Evolutionary conservation across 2,797 vertebrate genomes (phyloP), one percentile per base, ranked within the genome.

Genomic region (Salmo trutta): DNA sequence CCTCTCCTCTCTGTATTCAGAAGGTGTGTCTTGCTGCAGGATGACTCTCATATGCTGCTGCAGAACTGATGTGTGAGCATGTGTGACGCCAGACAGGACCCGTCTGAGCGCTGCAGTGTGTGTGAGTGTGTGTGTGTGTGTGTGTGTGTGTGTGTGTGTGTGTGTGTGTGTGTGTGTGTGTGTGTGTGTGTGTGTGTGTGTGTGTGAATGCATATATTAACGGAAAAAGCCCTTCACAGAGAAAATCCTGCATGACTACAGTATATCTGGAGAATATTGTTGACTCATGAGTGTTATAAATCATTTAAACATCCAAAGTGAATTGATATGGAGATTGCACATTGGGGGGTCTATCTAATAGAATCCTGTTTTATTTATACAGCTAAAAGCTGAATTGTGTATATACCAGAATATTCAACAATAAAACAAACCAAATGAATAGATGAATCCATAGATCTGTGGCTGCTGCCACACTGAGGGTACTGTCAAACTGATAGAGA

Each of bases 251-350:
- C 27, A 14, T 5, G 19, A 47, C 72, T 65, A 36, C 36, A 36
- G 36, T 36, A 3, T 47, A 56, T 75, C 78, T 62, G 56, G 19
- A 77, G 71, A 3, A 19, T 84, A 80, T 71, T 92, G 89, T 88
- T 85, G 85, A 90, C 82, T 93, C 89, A 92, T 81, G 80, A 10
- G 2, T 75, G 68, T 75, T 59, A 51, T 89, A 75, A 87, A 89
- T 86, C 24, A 84, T 92, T 85, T 73, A 90, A 75, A 74, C 21
- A 19, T 47, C 12, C 2, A 36, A 47, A 12, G 41, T 47, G 41
- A 41, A 41, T 41, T 41, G 41, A 41, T 10, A 41, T 41, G 41
- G 8, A 41, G 10, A 41, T 8, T 10, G 8, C 41, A 41, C 41
- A 47, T 10, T 47, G 41, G 41, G 41, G 41, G 41, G 10, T 41